Percentiles rank a stretch among this genome's conserved stretches.
phyloP scores from a whole-genome alignment of 2,113 vertebrate species.

The Telmatochromis brachygnathus region DNA sequence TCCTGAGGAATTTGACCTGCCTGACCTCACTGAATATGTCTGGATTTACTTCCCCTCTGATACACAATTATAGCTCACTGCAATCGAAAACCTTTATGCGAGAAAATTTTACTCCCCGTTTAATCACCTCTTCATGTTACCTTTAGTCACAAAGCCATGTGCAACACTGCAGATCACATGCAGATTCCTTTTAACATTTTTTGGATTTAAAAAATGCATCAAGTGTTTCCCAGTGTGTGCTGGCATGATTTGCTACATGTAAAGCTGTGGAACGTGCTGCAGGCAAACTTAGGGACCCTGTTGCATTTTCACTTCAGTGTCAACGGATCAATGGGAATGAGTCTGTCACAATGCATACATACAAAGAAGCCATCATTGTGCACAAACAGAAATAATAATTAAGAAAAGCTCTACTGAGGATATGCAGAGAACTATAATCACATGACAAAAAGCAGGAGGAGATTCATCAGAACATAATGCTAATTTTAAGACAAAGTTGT shows the following conservation, averaged over 20 bases:
- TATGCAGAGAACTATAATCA: not conserved
- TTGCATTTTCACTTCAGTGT: not conserved
- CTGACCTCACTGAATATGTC: constrained; percentile 51
- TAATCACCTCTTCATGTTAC: not conserved
- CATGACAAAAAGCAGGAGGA: not conserved
- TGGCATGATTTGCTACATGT: not conserved
- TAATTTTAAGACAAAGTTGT: not conserved
- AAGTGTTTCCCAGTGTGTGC: not conserved
- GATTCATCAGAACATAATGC: not conserved
- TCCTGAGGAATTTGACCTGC: constrained; percentile 62
- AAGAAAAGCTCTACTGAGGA: not conserved
- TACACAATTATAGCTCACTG: constrained; percentile 49
- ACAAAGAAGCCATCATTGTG: not conserved
- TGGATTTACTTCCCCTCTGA: constrained; percentile 58
- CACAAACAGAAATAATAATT: not conserved
- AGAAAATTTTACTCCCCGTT: constrained; percentile 1
- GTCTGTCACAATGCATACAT: not conserved
- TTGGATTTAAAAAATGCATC: not conserved
- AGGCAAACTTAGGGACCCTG: not conserved
- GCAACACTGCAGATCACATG: not conserved
- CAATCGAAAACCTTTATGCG: constrained; percentile 49
- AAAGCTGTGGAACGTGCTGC: not conserved
- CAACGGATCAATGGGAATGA: not conserved
- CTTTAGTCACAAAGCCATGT: not conserved
- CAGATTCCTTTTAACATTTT: not conserved